Base-by-base conservation (phyloP, 2,888 invertebrate species). In the Plutella xylostella region DNA sequence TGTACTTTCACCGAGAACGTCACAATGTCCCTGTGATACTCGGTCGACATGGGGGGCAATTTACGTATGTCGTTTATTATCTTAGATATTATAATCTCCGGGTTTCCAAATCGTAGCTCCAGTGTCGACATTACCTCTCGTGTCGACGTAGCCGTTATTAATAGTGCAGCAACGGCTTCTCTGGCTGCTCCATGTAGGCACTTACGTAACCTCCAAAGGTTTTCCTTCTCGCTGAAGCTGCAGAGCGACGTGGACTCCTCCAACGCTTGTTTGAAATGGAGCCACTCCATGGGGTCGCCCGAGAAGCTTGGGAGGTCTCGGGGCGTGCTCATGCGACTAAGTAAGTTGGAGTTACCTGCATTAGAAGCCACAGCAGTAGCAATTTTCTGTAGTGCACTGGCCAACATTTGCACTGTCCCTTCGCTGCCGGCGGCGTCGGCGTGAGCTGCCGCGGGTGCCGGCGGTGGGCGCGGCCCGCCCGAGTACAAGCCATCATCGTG, bases 231-330 rank as follows among this genome's bases (percentile, higher is more conserved):
- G 7, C 41, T 55, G 14, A 53, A 56, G 4, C 45, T 44, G 33
- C 55, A 55, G 12, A 55, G 19, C 12, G 45, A 4, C 1, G 57
- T 52, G 0, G 55, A 55, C 21, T 57, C 56, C 2, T 51, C 40
- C 22, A 47, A 59, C 0, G 57, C 54, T 17, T 51, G 45, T 38
- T 50, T 57, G 19, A 57, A 55, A 3, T 44, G 48, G 4, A 58
- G 44, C 55, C 57, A 58, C 3, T 60, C 55, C 49, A 57, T 30
- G 0, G 52, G 55, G 39, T 57, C 55, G 5, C 57, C 55, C 9
- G 17, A 51, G 25, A 51, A 55, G 2, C 4, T 5, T 4, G 53
- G 53, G 22, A 54, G 30, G 3, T 56, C 56, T 25, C 38, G 45
- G 2, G 54, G 50, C 5, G 51, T 54, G 31, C 49, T 43, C 1